Evolutionary conservation across 1,140 invertebrate species (phyloP), one percentile per base, ranked within the genome.

Genomic region (Lepidurus couesii): DNA sequence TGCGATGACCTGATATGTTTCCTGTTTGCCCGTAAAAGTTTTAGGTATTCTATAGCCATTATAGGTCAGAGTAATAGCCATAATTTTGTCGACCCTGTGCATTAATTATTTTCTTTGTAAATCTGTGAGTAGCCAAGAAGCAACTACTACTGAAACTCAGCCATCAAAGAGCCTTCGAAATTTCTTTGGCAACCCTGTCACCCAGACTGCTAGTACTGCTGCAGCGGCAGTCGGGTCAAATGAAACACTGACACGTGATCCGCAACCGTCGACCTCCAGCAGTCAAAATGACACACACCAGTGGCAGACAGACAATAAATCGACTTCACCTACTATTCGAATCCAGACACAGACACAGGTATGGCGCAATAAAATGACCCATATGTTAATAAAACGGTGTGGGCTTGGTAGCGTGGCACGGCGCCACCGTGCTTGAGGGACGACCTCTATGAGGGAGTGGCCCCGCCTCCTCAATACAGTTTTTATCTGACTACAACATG

Each of bases 281-380:
- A 47, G 45, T 47, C 45, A 47, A 47, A 47, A 47, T 16, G 45
- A 47, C 45, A 47, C 45, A 47, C 45, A 47, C 45, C 45, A 47
- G 16, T 47, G 45, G 10, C 45, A 47, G 45, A 16, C 45, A 47
- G 45, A 47, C 45, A 47, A 47, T 47, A 2, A 47, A 47, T 47
- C 45, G 45, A 47, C 45, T 47, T 47, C 45, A 47, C 45, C 45
- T 47, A 5, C 45, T 16, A 65, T 65, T 13, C n/a, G 0, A 13
- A 13, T 21, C 13, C 53, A 16, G 6, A 65, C 53, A 65, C 53
- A 16, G 53, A 65, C 53, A 65, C 53, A 65, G 53, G 53, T 16
- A 65, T 65, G 53, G 53, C 13, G 53, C n/a, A 1, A 9, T 65
- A 16, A 13, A 65, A 65, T 21, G 13, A 65, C 13, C 13, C 13